These are phyloP conservation scores for Ammodytes marinus DNA, from an alignment of 2,113 vertebrate genomes.

Conservation along the genomic window DNA sequence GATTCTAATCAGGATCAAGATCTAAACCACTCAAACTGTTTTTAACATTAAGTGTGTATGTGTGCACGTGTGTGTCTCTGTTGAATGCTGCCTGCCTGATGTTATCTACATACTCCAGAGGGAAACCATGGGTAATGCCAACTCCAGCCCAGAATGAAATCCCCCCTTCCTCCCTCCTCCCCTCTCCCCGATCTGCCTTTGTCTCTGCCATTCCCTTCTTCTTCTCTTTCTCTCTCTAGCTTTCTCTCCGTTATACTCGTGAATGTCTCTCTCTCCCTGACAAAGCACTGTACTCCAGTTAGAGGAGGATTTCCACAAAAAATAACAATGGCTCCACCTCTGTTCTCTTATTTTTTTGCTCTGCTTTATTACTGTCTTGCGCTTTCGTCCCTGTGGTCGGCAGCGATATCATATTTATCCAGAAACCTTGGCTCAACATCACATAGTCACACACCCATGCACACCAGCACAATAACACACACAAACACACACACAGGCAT, in stretches of 20 bases:
- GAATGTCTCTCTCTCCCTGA: not conserved
- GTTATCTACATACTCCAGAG: slow-evolving; percentile 61
- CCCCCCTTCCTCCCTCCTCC: slow-evolving; percentile 27
- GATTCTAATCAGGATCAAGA: slow-evolving; percentile 21
- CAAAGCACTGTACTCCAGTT: slow-evolving; percentile 8
- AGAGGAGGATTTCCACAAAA: slow-evolving; percentile 21
- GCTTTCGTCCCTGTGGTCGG: slow-evolving; percentile 44
- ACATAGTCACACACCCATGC: slow-evolving; percentile 38
- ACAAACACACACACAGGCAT: slow-evolving; percentile 5
- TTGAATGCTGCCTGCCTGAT: slow-evolving; percentile 58
- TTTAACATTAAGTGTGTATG: slow-evolving; percentile 25
- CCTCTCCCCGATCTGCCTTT: slow-evolving; percentile 58
- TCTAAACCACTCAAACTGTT: slow-evolving; percentile 20
- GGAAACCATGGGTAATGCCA: slow-evolving; percentile 62
- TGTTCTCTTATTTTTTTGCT: not conserved
- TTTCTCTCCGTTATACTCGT: slow-evolving; percentile 42
- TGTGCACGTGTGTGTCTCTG: slow-evolving; percentile 27
- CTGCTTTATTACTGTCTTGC: slow-evolving; percentile 1
- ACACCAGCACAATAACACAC: slow-evolving; percentile 12
- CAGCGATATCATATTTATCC: slow-evolving; percentile 58
- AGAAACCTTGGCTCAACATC: slow-evolving; percentile 57
- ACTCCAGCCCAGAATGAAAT: slow-evolving; percentile 45
- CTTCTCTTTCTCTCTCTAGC: slow-evolving; percentile 11
- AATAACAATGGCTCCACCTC: not conserved
- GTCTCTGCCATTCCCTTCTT: slow-evolving; percentile 56